phyloP scores from a whole-genome alignment of 2,888 invertebrate species.

The Drosophila pseudotalamancana region DNA sequence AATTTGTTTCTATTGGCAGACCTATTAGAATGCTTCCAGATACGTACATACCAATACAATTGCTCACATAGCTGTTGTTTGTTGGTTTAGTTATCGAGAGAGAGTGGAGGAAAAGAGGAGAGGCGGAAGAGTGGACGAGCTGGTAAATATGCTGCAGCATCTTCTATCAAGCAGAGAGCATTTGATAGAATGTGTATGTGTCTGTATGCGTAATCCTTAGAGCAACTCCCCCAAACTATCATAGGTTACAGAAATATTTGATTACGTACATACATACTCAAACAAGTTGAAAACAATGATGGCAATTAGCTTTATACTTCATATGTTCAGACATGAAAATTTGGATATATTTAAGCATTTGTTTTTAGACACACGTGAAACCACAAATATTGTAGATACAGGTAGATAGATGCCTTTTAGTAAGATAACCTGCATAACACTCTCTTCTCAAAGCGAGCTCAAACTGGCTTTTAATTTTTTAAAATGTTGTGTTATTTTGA shows the following conservation, averaged over 20 bases:
- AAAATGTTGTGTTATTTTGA: too few relatives aligned
- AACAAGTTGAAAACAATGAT: neutral
- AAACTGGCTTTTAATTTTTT: too few relatives aligned
- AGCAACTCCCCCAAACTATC: neutral
- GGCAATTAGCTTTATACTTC: neutral
- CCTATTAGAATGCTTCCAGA: constrained; percentile 28
- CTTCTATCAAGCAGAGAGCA: neutral
- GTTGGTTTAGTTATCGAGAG: too few relatives aligned
- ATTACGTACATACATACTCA: neutral
- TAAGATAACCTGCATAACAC: too few relatives aligned
- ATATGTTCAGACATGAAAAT: neutral
- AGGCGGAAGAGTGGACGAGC: constrained; percentile 2
- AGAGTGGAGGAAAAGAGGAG: neutral
- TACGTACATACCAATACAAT: constrained; percentile 5
- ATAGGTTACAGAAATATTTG: neutral
- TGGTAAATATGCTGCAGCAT: neutral
- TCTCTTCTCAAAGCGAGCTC: too few relatives aligned
- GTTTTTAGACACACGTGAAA: too few relatives aligned
- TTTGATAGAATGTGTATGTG: neutral
- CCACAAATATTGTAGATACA: too few relatives aligned
- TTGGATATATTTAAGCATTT: neutral
- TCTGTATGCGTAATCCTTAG: neutral
- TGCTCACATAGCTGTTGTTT: constrained; percentile 12
- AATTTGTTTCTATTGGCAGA: constrained; percentile 37
- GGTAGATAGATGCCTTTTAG: too few relatives aligned